Base-by-base conservation (phyloP, 2,113 vertebrate species). In the Pelvicachromis taeniatus region DNA sequence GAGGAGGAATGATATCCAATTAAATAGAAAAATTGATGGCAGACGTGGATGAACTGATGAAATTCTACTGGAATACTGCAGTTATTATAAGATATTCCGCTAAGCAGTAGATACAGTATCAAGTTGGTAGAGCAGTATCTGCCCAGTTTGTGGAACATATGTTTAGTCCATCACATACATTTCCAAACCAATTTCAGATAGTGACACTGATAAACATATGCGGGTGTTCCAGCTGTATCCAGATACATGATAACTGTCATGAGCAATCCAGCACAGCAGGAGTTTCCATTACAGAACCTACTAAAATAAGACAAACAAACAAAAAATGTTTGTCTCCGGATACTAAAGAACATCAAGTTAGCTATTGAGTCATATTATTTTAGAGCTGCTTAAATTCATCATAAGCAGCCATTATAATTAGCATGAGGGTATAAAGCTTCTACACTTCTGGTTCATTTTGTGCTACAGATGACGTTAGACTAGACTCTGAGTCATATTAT, bases 31-130 rank as follows among this genome's bases (percentile, higher is more conserved):
- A 89, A 85, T 4, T 79, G 38, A 35, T 68, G 58, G 35, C 21
- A 70, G 80, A 79, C 79, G 79, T 78, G 82, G 61, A 88, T 82
- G 29, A 75, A 89, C 35, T 93, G 89, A 93, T 90, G 88, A 86
- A 93, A 94, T 79, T 58, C 78, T 83, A 23, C 55, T 85, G 89
- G 86, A 94, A 92, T 86, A 48, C 13, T 86, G 58, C 56, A 9
- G 48, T 58, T 63, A 82, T 80, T 53, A 11, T 87, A 52, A 83
- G 63, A 56, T 61, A 85, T 85, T 84, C 82, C 48, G 68, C 77
- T 26, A 42, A 75, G 77, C 21, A 65, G 50, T 23, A 63, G 80
- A 85, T 75, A 63, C 42, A 73, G 77, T 52, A 65, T 59, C 23
- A 16, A 81, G 52, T 78, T 78, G 52, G 19, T 75, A 52, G 21